These are phyloP conservation scores for Tholera decimalis DNA, from an alignment of 2,888 invertebrate genomes.

Conservation along the genomic window DNA sequence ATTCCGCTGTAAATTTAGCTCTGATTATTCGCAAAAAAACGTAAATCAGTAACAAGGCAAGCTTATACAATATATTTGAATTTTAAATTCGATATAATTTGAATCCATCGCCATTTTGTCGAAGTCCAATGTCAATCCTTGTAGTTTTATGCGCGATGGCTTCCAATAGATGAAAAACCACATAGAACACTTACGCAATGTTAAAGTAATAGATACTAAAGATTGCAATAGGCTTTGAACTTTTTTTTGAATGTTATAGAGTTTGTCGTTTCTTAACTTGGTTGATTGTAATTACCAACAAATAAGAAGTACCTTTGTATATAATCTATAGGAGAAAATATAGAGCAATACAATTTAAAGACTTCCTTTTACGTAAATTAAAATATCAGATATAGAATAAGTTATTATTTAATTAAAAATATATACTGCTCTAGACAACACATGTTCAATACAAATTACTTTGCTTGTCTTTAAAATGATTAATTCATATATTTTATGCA, in stretches of 20 bases:
- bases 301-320: neutral
- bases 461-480: neutral
- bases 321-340: neutral
- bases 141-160: no score
- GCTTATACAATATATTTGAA: neutral
- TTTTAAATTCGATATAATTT: neutral
- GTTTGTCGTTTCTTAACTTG: neutral
- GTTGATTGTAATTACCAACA: conserved; percentile 1
- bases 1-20: neutral
- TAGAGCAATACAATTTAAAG: conserved; percentile 41
- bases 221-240: neutral
- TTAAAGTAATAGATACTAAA: no score
- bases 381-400: conserved; percentile 35
- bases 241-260: neutral
- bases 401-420: conserved; percentile 38
- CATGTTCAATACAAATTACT: conserved; percentile 5
- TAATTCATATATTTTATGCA: neutral
- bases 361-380: conserved; percentile 45
- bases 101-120: no score
- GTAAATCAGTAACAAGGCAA: neutral
- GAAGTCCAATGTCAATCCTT: no score
- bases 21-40: neutral
- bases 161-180: no score
- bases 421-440: no score
- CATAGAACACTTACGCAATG: no score